phyloP scores from a whole-genome alignment of 2,888 invertebrate species.

The Hoplodrina ambigua region DNA sequence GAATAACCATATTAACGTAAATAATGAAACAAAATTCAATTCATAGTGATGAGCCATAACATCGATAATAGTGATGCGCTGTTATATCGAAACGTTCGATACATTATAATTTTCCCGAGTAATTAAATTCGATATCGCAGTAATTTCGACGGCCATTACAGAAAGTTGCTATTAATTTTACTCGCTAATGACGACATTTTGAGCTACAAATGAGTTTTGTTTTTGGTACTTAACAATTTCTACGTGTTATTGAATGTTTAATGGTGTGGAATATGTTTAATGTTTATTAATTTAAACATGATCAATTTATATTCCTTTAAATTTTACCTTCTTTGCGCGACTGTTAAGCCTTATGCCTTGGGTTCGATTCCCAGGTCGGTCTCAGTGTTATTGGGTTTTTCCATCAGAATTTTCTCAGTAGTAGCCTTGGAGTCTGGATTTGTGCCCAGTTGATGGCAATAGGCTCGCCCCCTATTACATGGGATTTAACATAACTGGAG shows the following conservation, averaged over 20 bases:
- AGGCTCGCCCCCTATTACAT: too few species aligned
- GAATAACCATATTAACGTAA: background rate
- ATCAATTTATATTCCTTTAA: background rate
- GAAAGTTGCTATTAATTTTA: constrained; percentile 51
- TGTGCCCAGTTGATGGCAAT: too few species aligned
- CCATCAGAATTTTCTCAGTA: too few species aligned
- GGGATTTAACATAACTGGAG: too few species aligned
- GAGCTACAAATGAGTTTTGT: constrained; percentile 49
- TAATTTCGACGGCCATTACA: constrained; percentile 61
- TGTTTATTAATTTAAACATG: constrained; percentile 1
- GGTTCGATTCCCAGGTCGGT: too few species aligned
- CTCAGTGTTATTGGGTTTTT: too few species aligned
- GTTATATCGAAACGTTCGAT: constrained; percentile 45
- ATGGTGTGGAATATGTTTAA: constrained; percentile 30
- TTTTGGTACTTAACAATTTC: constrained; percentile 25
- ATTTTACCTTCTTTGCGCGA: too few species aligned
- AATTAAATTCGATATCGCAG: constrained; percentile 72
- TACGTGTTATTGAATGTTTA: constrained; percentile 36
- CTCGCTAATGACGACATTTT: constrained; percentile 47
- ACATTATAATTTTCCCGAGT: constrained; percentile 56
- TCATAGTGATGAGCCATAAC: constrained; percentile 7
- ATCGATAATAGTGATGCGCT: constrained; percentile 34
- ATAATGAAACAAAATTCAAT: constrained; percentile 9
- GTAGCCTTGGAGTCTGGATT: too few species aligned
- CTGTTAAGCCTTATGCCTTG: too few species aligned